These are phyloP conservation scores for Myrmophylax atrothorax DNA, from an alignment of 2,113 vertebrate species.

Conservation along the genomic window DNA sequence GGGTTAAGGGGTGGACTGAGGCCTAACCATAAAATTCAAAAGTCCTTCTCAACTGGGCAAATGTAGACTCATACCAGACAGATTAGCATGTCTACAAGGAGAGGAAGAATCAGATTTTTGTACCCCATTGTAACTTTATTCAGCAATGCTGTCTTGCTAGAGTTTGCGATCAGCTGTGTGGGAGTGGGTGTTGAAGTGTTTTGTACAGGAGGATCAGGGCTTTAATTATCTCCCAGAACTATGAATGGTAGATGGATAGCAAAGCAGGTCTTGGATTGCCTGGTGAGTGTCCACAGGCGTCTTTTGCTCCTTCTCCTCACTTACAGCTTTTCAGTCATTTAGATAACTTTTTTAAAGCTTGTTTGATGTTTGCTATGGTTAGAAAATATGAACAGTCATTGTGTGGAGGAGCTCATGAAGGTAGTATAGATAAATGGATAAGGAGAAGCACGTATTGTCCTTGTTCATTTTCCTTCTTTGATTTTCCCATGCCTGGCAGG, in stretches of 20 bases:
- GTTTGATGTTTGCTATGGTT: neutral
- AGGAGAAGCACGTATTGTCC: neutral
- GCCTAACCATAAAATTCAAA: neutral
- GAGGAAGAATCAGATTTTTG: neutral
- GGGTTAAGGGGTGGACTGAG: neutral
- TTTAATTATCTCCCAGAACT: neutral
- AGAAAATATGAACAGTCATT: neutral
- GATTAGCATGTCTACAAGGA: neutral
- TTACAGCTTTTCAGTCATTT: neutral
- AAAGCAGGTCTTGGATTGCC: neutral
- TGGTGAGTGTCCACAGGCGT: neutral
- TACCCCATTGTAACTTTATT: neutral
- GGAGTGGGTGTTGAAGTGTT: neutral
- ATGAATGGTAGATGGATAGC: neutral
- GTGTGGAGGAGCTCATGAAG: neutral
- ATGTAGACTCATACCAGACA: neutral
- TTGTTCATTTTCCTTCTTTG: slow-evolving; percentile 4
- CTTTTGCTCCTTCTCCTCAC: neutral
- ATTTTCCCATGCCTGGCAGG: neutral
- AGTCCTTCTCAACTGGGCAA: neutral
- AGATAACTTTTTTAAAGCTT: neutral
- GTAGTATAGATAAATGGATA: neutral
- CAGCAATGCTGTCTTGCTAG: neutral
- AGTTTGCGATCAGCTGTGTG: neutral
- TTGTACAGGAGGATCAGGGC: neutral